Evolutionary conservation across 2,113 vertebrate genomes (phyloP).

Genomic region (Antechinus stuartii): DNA sequence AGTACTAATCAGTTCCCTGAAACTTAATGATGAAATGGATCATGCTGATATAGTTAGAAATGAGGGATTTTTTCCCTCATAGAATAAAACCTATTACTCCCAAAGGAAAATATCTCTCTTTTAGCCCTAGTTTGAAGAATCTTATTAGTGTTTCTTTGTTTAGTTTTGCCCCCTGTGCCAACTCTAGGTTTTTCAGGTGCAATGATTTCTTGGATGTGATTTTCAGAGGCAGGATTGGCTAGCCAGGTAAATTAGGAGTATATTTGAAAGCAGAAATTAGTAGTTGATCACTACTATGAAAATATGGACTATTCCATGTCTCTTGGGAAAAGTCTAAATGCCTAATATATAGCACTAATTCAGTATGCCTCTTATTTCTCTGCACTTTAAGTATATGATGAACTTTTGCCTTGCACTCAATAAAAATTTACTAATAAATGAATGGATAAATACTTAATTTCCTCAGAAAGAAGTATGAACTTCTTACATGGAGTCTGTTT

Average conservation of each 20-base stretch:
- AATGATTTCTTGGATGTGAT: not conserved
- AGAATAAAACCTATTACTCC: not conserved
- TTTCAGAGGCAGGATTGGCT: not conserved
- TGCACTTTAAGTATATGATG: not conserved
- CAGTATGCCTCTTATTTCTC: not conserved
- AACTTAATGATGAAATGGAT: not conserved
- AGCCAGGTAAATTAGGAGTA: not conserved
- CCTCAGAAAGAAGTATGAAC: not conserved
- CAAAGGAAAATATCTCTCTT: not conserved
- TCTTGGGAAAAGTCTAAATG: not conserved
- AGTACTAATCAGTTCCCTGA: not conserved
- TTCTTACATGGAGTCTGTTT: conserved; percentile 10
- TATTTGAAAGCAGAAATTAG: not conserved
- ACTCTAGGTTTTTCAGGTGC: not conserved
- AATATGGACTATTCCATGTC: conserved; percentile 12
- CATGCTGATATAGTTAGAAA: not conserved
- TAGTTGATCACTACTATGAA: not conserved
- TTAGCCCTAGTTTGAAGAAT: not conserved
- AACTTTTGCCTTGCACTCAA: conserved; percentile 21
- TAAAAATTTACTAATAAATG: conserved; percentile 26
- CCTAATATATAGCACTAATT: not conserved
- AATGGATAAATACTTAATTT: not conserved
- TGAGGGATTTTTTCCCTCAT: not conserved
- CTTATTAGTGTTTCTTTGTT: not conserved
- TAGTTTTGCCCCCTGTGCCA: conserved; percentile 17